These are phyloP conservation scores for Sula dactylatra DNA, from an alignment of 2,113 vertebrate genomes.

Conservation along the genomic window DNA sequence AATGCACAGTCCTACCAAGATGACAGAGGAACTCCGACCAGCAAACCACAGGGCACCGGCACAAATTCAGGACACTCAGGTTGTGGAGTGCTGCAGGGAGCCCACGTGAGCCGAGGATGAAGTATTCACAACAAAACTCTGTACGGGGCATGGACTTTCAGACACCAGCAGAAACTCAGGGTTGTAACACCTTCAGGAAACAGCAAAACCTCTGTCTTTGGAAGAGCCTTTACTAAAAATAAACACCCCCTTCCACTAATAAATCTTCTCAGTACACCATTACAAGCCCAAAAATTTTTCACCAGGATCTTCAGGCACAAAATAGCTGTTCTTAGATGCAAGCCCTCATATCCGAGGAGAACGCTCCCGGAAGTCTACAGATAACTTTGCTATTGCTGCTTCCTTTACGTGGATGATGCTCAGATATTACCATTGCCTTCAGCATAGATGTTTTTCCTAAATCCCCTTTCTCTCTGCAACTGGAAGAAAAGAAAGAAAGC, in stretches of 20 bases:
- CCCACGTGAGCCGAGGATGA: fast-evolving
- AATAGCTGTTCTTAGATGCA: background rate
- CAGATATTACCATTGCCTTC: fast-evolving
- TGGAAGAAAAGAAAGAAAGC: background rate
- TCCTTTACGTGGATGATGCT: background rate
- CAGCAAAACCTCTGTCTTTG: background rate
- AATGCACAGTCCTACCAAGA: background rate
- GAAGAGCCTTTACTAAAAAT: background rate
- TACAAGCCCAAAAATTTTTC: background rate
- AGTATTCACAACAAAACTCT: background rate
- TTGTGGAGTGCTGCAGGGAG: background rate
- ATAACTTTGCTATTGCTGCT: background rate
- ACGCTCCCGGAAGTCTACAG: background rate
- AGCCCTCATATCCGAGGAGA: background rate
- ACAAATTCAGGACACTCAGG: background rate
- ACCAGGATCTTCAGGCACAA: background rate
- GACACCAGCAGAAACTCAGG: fast-evolving
- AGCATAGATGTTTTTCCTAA: background rate
- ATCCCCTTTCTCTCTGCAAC: background rate
- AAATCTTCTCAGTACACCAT: background rate
- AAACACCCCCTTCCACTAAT: background rate
- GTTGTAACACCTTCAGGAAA: background rate
- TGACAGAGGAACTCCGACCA: background rate
- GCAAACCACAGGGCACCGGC: background rate
- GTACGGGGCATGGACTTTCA: background rate